These are phyloP conservation scores for Ceyx cyanopectus DNA, from an alignment of 2,113 vertebrate species.

Conservation along the genomic window DNA sequence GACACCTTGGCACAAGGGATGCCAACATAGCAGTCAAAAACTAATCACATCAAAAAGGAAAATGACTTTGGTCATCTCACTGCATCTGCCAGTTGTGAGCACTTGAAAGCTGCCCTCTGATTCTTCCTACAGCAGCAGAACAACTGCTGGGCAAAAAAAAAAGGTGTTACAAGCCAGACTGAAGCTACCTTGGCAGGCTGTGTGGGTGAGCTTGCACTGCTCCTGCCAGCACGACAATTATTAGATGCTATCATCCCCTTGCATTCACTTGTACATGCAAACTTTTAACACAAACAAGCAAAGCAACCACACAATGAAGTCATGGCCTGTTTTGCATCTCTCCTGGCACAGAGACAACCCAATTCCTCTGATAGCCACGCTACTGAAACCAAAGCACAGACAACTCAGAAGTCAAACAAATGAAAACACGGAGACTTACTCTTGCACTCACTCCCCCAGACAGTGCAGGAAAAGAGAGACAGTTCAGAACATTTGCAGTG, in stretches of 20 bases:
- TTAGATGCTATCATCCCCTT: slow-evolving; percentile 59
- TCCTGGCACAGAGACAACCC: slow-evolving; percentile 13
- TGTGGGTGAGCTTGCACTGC: not conserved
- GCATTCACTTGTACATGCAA: slow-evolving; percentile 58
- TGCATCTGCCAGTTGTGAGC: not conserved
- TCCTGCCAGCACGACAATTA: slow-evolving; percentile 49
- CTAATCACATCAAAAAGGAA: slow-evolving; percentile 63
- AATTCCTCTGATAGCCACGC: slow-evolving; percentile 54
- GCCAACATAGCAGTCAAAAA: slow-evolving; percentile 43
- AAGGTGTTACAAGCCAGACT: slow-evolving; percentile 11
- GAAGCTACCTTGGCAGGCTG: slow-evolving; percentile 54
- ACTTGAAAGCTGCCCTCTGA: slow-evolving; percentile 44
- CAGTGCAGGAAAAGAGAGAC: slow-evolving; percentile 57
- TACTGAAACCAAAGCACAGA: slow-evolving; percentile 58
- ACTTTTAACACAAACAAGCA: slow-evolving; percentile 72
- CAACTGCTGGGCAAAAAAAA: not conserved
- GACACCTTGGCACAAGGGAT: not conserved
- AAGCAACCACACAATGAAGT: slow-evolving; percentile 66
- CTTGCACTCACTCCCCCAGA: slow-evolving; percentile 62
- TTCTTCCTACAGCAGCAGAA: not conserved
- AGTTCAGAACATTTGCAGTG: slow-evolving; percentile 47
- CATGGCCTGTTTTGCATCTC: slow-evolving; percentile 55
- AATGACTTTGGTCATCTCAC: slow-evolving; percentile 61
- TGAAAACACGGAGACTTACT: slow-evolving; percentile 8
- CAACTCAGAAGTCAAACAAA: slow-evolving; percentile 44